A percentile compares a stretch with the other conserved stretches of the same genome.
phyloP scores from a whole-genome alignment of 35 echinoderm and acorn worm genomes.

The Acanthaster planci region DNA sequence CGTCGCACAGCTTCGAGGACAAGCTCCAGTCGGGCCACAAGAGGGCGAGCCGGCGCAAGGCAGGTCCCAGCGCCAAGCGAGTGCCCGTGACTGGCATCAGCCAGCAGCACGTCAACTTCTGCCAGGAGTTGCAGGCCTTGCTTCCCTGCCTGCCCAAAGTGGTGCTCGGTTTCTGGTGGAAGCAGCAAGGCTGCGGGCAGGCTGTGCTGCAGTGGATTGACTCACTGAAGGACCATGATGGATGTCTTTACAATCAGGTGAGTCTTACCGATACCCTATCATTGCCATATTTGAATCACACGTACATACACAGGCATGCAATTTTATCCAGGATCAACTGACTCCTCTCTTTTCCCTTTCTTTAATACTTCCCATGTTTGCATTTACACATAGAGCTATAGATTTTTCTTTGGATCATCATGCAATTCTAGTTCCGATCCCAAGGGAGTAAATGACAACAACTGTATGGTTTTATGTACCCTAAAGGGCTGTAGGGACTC shows the following conservation, averaged over 20 bases:
- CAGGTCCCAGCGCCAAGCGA: neutral
- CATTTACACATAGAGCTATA: no score
- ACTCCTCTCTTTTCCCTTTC: no score
- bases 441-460: no score
- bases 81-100: neutral
- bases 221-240: slow-evolving; percentile 1
- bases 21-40: neutral
- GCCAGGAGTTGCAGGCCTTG: slow-evolving; percentile 41
- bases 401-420: no score
- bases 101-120: slow-evolving; percentile 28
- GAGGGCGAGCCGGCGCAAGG: neutral
- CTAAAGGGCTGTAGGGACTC: no score
- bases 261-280: neutral
- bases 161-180: neutral
- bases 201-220: slow-evolving; percentile 25
- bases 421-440: no score
- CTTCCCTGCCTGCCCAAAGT: neutral
- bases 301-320: no score
- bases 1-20: neutral
- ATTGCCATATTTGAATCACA: no score
- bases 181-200: slow-evolving; percentile 22
- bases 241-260: slow-evolving; percentile 27
- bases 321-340: no score
- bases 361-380: no score
- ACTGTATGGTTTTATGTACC: no score